These are phyloP conservation scores for mouse (Mus musculus) DNA, from an alignment of 2,113 vertebrate species.

Conservation along the genomic window DNA sequence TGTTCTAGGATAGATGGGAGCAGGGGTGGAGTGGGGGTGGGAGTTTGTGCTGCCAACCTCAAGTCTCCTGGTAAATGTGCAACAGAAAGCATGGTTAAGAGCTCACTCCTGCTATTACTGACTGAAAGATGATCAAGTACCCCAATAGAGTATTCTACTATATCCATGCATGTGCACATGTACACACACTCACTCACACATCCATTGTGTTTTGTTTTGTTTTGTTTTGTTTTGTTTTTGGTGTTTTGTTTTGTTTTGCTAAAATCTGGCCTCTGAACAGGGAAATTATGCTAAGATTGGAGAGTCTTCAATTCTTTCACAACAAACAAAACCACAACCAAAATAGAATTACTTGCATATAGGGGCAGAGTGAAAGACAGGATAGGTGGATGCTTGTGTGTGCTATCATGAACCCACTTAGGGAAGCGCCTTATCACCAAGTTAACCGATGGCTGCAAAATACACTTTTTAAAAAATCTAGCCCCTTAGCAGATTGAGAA, in stretches of 20 bases:
- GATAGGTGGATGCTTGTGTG: no score
- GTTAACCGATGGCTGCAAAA: not conserved
- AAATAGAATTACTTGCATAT: not conserved
- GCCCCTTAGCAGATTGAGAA: not conserved
- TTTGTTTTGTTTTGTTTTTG: no score
- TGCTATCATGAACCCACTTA: not conserved
- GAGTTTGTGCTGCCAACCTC: not conserved
- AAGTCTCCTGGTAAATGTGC: not conserved
- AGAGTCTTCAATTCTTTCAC: conserved; percentile 40
- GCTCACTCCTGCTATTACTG: not conserved
- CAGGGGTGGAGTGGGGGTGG: not conserved
- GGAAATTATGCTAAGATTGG: conserved; percentile 23
- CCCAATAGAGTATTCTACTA: not conserved
- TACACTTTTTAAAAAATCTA: conserved; percentile 19
- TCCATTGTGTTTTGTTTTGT: not conserved
- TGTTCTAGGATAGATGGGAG: not conserved
- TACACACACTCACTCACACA: not conserved
- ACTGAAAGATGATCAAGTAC: not conserved
- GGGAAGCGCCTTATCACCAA: not conserved
- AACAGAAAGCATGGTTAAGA: not conserved
- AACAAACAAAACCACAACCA: not conserved
- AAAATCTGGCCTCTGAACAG: conserved; percentile 24
- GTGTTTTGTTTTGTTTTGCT: not conserved
- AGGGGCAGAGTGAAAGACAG: not conserved
- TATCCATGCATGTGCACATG: not conserved